phyloP scores from a whole-genome alignment of 2,113 vertebrate genomes.

The Bubo bubo region DNA sequence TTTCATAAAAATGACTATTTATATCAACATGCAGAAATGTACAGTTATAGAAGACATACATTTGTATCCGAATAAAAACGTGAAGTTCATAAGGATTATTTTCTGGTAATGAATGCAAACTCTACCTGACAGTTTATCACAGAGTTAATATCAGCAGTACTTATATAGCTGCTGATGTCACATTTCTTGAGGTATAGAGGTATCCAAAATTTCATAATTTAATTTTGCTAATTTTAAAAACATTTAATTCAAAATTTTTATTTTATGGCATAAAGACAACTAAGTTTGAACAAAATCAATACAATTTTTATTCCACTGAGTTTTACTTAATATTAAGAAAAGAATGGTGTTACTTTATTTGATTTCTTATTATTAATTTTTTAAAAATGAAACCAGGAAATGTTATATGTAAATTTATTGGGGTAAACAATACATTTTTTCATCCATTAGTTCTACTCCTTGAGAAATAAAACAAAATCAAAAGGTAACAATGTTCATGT shows the following conservation, averaged over 20 bases:
- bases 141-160: constrained; percentile 60
- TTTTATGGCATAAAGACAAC: constrained; percentile 20
- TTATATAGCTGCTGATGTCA: constrained; percentile 59
- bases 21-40: constrained; percentile 68
- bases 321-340: constrained; percentile 5
- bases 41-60: constrained; percentile 58
- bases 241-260: constrained; percentile 42
- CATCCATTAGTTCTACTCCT: background rate
- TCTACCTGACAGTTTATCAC: constrained; percentile 56
- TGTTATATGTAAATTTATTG: background rate
- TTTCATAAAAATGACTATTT: constrained; percentile 64
- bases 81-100: constrained; percentile 69
- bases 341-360: background rate
- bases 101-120: constrained; percentile 53
- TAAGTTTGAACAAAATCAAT: constrained; percentile 31
- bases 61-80: constrained; percentile 64
- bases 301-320: background rate
- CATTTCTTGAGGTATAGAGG: constrained; percentile 55
- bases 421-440: background rate
- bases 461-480: constrained; percentile 24
- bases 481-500: background rate
- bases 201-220: constrained; percentile 54
- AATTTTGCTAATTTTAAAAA: constrained; percentile 67
- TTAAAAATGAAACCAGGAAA: background rate
- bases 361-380: background rate